phyloP scores from a whole-genome alignment of 2,888 invertebrate genomes.

The Orchesellides sinensis region DNA sequence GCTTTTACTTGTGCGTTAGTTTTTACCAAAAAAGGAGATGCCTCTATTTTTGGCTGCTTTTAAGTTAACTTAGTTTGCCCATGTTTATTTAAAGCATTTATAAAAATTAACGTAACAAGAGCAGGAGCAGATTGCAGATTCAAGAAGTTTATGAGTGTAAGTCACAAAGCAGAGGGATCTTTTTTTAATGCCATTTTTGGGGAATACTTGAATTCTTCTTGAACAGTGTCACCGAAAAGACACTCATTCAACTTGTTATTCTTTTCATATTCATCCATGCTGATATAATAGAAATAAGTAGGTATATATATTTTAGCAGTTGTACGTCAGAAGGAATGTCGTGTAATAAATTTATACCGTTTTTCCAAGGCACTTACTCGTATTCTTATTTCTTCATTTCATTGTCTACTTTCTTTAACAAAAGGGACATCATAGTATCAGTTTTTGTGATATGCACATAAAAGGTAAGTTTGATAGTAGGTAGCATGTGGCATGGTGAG shows the following conservation, averaged over 20 bases:
- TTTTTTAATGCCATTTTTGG: not conserved
- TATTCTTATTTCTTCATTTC: slow-evolving; percentile 7
- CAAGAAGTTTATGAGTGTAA: too few species aligned
- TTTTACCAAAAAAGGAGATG: too few species aligned
- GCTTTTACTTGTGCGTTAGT: too few species aligned
- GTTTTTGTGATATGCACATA: not conserved
- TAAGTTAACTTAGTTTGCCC: too few species aligned
- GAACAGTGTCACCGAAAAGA: not conserved
- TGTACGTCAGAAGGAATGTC: not conserved
- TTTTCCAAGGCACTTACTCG: slow-evolving; percentile 27
- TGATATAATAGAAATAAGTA: not conserved
- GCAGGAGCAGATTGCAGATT: too few species aligned
- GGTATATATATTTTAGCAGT: not conserved
- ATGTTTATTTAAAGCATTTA: too few species aligned
- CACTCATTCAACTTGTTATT: not conserved
- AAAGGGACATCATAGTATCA: slow-evolving; percentile 31
- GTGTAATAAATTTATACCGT: not conserved
- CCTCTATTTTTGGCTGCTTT: too few species aligned
- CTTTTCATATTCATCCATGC: not conserved
- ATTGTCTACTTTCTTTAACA: slow-evolving; percentile 42
- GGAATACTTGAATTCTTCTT: not conserved
- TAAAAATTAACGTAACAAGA: too few species aligned
- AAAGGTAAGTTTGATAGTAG: slow-evolving; percentile 17
- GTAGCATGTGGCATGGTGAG: slow-evolving; percentile 45
- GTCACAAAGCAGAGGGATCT: too few species aligned